Evolutionary conservation across 2,797 vertebrate genomes (phyloP).

Genomic region (Eulemur mongoz): DNA sequence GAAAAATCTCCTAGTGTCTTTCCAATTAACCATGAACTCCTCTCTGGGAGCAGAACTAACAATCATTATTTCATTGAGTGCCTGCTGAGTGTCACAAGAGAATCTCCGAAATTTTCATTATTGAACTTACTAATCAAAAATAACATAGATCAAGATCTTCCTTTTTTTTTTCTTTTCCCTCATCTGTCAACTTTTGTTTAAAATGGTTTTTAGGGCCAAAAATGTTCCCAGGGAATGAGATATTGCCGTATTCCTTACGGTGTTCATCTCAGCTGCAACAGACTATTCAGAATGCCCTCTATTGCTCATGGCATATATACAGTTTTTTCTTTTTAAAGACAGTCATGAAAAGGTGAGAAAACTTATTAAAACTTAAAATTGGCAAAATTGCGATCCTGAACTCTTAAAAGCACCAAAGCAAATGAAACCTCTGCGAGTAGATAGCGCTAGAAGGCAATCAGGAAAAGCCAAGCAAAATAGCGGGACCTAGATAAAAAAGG

Average conservation of each 20-base stretch:
- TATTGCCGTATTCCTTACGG: not conserved
- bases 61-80: not conserved
- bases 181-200: not conserved
- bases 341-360: slow-evolving; percentile 4
- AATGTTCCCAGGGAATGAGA: not conserved
- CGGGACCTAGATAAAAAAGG: not conserved
- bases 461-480: not conserved
- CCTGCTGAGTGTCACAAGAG: not conserved
- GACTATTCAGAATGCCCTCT: not conserved
- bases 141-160: not conserved
- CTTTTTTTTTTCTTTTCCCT: not conserved
- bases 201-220: not conserved
- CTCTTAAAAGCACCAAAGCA: slow-evolving; percentile 7
- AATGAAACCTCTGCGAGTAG: not conserved
- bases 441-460: not conserved
- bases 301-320: not conserved
- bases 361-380: slow-evolving; percentile 30
- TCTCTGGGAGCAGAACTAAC: not conserved
- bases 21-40: not conserved
- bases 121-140: not conserved
- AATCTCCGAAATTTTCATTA: not conserved
- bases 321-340: slow-evolving; percentile 15
- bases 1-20: not conserved
- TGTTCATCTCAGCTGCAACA: not conserved
- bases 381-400: not conserved